Conservation (phyloP, 2,888 invertebrate genomes). For the Mesopsocus fuscifrons region DNA sequence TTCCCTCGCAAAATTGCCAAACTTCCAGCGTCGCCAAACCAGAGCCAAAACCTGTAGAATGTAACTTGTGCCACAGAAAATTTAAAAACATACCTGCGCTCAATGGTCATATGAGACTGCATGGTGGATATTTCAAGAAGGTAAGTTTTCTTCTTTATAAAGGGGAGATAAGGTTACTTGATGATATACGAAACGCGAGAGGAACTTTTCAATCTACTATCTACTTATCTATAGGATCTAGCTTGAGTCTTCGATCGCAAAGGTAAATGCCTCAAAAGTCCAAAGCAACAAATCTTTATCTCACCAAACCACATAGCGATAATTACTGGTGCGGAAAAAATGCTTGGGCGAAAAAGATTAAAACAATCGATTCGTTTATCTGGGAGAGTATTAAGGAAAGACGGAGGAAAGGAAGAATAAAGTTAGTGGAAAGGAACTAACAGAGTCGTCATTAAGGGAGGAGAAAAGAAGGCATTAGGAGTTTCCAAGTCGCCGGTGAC, state of each 20-base stretch:
- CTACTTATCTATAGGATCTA: too few relatives aligned
- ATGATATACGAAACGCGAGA: not conserved
- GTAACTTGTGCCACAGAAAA: constrained; percentile 84
- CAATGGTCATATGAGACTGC: constrained; percentile 94
- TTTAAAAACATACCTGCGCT: constrained; percentile 96
- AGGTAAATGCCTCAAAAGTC: too few relatives aligned
- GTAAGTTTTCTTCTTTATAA: constrained; percentile 25
- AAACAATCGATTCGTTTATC: constrained; percentile 9
- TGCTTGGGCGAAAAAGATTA: not conserved
- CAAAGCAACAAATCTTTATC: too few relatives aligned
- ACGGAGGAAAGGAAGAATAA: constrained; percentile 4
- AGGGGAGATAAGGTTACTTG: not conserved
- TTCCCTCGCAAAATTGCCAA: constrained; percentile 6
- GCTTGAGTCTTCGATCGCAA: too few relatives aligned
- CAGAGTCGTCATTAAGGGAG: constrained; percentile 10
- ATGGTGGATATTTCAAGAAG: constrained; percentile 94
- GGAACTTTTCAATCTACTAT: too few relatives aligned
- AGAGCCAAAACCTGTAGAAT: constrained; percentile 72
- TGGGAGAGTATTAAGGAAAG: constrained; percentile 7
- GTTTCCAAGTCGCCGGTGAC: constrained; percentile 9
- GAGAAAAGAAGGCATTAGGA: constrained; percentile 8
- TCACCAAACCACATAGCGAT: not conserved
- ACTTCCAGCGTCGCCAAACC: constrained; percentile 10
- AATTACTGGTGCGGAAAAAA: constrained; percentile 3
- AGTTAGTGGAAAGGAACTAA: constrained; percentile 10